A percentile compares a stretch with the other conserved stretches of the same genome.
Conservation (phyloP, 2,113 vertebrate genomes). For the Rutilus rutilus region DNA sequence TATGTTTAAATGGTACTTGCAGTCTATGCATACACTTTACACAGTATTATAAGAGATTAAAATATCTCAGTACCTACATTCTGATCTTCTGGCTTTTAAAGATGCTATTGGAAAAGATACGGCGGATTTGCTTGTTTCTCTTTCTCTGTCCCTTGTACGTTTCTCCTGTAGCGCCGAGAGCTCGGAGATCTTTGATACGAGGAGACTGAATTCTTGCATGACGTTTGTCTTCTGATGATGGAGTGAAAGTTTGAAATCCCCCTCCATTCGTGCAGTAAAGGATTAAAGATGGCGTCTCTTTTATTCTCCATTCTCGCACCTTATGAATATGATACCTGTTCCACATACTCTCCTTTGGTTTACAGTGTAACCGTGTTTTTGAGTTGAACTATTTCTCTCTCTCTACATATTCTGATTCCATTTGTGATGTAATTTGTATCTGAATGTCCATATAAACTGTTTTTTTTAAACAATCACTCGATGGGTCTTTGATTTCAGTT, state of each 20-base stretch:
- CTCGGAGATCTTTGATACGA: neutral
- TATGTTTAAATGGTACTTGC: conserved; percentile 58
- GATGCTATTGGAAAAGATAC: conserved; percentile 11
- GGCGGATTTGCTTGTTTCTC: neutral
- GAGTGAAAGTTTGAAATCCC: conserved; percentile 1
- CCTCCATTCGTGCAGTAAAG: conserved; percentile 46
- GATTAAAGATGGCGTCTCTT: conserved; percentile 41
- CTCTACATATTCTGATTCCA: conserved; percentile 72
- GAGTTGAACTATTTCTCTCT: conserved; percentile 59
- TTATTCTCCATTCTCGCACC: conserved; percentile 68
- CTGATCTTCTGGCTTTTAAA: conserved; percentile 12
- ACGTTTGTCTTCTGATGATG: conserved; percentile 23
- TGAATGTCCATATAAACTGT: conserved; percentile 82
- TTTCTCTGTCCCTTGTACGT: neutral
- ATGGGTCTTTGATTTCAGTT: conserved; percentile 33
- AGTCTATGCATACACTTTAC: conserved; percentile 54
- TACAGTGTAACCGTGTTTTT: conserved; percentile 65
- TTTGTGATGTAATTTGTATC: conserved; percentile 75
- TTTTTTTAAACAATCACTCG: conserved; percentile 76
- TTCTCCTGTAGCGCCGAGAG: neutral
- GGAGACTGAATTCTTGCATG: neutral
- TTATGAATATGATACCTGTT: conserved; percentile 72
- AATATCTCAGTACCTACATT: conserved; percentile 44
- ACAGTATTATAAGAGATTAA: conserved; percentile 58
- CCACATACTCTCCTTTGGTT: conserved; percentile 72